Evolutionary conservation across 2,888 invertebrate genomes (phyloP).

Genomic region (Cheilosia pagana): DNA sequence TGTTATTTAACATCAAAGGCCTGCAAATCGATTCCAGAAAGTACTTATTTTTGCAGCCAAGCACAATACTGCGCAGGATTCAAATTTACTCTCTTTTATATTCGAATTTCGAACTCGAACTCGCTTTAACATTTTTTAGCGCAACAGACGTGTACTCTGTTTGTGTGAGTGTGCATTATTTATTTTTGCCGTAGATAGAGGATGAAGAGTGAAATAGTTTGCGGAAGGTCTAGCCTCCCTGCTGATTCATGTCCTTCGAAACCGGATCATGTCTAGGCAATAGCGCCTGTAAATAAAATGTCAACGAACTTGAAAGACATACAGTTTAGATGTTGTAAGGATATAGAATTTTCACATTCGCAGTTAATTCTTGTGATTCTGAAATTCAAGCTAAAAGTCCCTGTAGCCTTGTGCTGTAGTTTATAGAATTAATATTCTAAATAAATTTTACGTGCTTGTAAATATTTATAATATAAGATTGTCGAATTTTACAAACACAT

Average conservation of each 20-base stretch:
- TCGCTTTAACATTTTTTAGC: not conserved
- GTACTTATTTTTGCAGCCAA: not conserved
- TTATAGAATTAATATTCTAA: no score
- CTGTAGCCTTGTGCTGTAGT: no score
- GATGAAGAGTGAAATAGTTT: constrained; percentile 20
- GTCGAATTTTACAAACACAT: no score
- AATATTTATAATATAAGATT: no score
- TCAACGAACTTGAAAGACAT: constrained; percentile 17
- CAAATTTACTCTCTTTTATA: constrained; percentile 16
- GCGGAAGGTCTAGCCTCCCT: constrained; percentile 3
- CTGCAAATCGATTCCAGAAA: not conserved
- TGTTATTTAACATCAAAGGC: constrained; percentile 1
- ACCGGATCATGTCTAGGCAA: constrained; percentile 45
- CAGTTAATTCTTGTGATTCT: no score
- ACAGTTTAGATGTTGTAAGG: no score
- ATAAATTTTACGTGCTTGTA: no score
- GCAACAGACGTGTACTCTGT: constrained; percentile 22
- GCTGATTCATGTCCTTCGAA: constrained; percentile 17
- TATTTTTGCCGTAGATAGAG: not conserved
- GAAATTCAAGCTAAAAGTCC: no score
- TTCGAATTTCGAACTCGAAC: constrained; percentile 9
- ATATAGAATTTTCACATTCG: no score
- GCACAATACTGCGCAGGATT: constrained; percentile 29
- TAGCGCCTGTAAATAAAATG: constrained; percentile 3
- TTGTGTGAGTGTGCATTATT: not conserved